A percentile compares a stretch with the other conserved stretches of the same genome.
Evolutionary conservation across 1,140 invertebrate species (phyloP).

Genomic region (Drosophila kikkawai): DNA sequence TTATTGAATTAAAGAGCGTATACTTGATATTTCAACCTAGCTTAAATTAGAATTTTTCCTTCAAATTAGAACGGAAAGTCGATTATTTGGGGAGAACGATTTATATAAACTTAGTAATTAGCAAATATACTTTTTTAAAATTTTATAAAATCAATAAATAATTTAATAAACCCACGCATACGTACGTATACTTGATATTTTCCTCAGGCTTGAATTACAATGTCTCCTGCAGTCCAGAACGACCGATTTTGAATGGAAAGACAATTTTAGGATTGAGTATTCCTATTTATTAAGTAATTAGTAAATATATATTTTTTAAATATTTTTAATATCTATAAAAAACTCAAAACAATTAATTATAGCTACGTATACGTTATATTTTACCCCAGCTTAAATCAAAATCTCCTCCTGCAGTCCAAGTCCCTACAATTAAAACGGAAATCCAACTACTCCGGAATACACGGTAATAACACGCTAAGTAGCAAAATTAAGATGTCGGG

Average conservation of each 20-base stretch:
- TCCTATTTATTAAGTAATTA: not conserved
- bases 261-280: not conserved
- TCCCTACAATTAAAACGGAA: not conserved
- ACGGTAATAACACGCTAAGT: constrained; percentile 1
- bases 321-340: not conserved
- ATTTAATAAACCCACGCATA: not conserved
- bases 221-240: not conserved
- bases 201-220: not conserved
- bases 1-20: too few relatives aligned
- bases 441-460: not conserved
- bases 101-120: too few relatives aligned
- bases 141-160: not conserved
- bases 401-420: too few relatives aligned
- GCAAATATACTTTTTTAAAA: too few relatives aligned
- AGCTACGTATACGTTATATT: not conserved
- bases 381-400: not conserved
- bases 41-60: too few relatives aligned
- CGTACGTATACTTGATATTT: not conserved
- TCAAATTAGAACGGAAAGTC: too few relatives aligned
- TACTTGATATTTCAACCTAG: too few relatives aligned
- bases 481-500: not conserved
- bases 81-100: too few relatives aligned
- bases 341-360: not conserved
- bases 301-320: not conserved
- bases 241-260: not conserved